Evolutionary conservation across 2,888 invertebrate species (phyloP).

Genomic region (Coleophora deauratella): DNA sequence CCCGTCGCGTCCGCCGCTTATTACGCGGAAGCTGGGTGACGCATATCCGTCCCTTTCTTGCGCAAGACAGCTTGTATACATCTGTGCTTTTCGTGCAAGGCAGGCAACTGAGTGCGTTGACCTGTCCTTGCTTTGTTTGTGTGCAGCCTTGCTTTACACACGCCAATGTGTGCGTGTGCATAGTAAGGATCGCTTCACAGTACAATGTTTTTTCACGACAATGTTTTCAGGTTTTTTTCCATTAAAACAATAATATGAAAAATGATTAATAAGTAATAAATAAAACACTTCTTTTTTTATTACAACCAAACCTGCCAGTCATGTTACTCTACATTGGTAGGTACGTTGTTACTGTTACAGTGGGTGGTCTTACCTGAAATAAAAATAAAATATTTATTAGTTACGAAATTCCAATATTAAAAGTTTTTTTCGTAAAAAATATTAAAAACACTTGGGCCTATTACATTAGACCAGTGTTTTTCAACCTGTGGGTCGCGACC

Average conservation of each 20-base stretch:
- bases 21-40: constrained; percentile 33
- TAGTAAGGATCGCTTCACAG: constrained; percentile 59
- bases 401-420: no score
- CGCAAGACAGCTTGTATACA: constrained; percentile 30
- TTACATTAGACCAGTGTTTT: no score
- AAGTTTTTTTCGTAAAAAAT: no score
- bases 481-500: no score
- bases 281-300: no score
- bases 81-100: constrained; percentile 47
- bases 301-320: no score
- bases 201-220: constrained; percentile 18
- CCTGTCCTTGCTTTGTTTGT: constrained; percentile 70
- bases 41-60: constrained; percentile 33
- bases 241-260: constrained; percentile 4
- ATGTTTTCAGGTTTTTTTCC: constrained; percentile 3
- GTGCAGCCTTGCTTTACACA: constrained; percentile 73
- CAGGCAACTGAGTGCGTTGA: constrained; percentile 73
- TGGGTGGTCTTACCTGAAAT: constrained; percentile 17
- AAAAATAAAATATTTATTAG: not conserved
- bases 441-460: no score
- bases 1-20: constrained; percentile 38
- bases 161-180: constrained; percentile 59
- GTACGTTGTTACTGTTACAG: constrained; percentile 1
- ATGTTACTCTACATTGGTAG: not conserved
- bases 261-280: no score